A percentile compares a stretch with the other conserved stretches of the same genome.
These are phyloP conservation scores for Lontra canadensis DNA, from an alignment of 2,113 vertebrate genomes.

Conservation along the genomic window DNA sequence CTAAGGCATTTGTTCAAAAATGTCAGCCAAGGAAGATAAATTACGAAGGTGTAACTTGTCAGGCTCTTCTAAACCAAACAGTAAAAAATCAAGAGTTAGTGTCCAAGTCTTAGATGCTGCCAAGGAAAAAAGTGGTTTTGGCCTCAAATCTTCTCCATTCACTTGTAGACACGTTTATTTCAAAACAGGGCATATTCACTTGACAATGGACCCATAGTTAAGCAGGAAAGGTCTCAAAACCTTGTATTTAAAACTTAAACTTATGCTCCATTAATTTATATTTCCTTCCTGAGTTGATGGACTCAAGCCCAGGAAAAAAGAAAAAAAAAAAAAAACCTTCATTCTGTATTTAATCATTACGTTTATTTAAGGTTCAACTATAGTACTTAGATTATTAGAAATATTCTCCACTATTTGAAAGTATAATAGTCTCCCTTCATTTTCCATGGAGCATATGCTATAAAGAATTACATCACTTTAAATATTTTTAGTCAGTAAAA, in stretches of 20 bases:
- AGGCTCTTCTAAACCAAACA: conserved; percentile 56
- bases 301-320: neutral
- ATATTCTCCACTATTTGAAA: conserved; percentile 20
- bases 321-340: neutral
- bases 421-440: neutral
- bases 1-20: conserved; percentile 38
- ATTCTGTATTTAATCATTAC: conserved; percentile 16
- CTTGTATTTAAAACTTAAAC: conserved; percentile 44
- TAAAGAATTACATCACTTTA: neutral
- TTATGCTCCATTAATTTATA: conserved; percentile 37
- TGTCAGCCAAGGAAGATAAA: conserved; percentile 55
- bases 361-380: conserved; percentile 31
- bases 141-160: conserved; percentile 43
- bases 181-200: conserved; percentile 51
- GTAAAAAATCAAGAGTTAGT: conserved; percentile 34
- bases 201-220: conserved; percentile 42
- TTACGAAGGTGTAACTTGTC: conserved; percentile 48
- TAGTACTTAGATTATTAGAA: conserved; percentile 17
- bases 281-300: conserved; percentile 39
- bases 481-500: conserved; percentile 31
- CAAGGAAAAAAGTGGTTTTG: conserved; percentile 17
- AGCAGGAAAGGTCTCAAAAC: neutral
- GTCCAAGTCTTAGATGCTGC: conserved; percentile 13
- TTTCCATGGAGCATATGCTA: neutral
- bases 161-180: conserved; percentile 51